phyloP scores from a whole-genome alignment of 1,140 invertebrate genomes.

The Dendroctonus valens region DNA sequence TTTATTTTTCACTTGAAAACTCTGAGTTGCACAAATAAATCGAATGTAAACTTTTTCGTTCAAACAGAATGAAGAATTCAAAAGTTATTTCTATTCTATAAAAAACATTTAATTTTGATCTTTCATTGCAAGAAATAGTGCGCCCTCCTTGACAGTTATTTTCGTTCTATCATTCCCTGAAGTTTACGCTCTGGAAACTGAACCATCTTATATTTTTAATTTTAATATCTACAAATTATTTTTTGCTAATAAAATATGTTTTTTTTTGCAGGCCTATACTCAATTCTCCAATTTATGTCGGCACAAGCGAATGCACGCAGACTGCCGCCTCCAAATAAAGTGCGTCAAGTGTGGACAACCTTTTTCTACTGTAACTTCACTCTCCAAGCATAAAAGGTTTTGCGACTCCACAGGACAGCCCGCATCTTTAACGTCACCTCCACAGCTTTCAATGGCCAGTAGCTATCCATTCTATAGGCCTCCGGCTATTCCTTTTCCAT shows the following conservation, averaged over 20 bases:
- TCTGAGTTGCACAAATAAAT: no score
- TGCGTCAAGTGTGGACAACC: constrained; percentile 90
- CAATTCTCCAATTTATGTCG: constrained; percentile 99
- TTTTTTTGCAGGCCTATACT: constrained; percentile 92
- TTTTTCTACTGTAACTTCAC: constrained; percentile 83
- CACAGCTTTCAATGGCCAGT: constrained; percentile 52
- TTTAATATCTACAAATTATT: not conserved
- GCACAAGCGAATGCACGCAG: constrained; percentile 97
- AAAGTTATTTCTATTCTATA: not conserved
- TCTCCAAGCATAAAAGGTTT: constrained; percentile 81
- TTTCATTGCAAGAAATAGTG: no score
- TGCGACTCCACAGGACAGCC: constrained; percentile 66
- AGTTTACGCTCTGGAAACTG: no score
- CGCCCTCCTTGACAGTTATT: no score
- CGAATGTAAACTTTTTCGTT: not conserved
- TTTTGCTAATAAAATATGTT: constrained; percentile 7
- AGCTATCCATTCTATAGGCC: constrained; percentile 68
- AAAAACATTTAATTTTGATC: no score
- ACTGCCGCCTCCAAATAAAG: constrained; percentile 84
- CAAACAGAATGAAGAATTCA: not conserved
- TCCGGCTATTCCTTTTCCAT: constrained; percentile 47
- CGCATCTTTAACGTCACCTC: constrained; percentile 55
- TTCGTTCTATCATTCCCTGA: no score
- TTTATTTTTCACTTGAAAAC: not conserved
- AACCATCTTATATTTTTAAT: no score